Evolutionary conservation across 2,113 vertebrate species (phyloP), one percentile per base, ranked within the genome.

Genomic region (Eublepharis macularius): DNA sequence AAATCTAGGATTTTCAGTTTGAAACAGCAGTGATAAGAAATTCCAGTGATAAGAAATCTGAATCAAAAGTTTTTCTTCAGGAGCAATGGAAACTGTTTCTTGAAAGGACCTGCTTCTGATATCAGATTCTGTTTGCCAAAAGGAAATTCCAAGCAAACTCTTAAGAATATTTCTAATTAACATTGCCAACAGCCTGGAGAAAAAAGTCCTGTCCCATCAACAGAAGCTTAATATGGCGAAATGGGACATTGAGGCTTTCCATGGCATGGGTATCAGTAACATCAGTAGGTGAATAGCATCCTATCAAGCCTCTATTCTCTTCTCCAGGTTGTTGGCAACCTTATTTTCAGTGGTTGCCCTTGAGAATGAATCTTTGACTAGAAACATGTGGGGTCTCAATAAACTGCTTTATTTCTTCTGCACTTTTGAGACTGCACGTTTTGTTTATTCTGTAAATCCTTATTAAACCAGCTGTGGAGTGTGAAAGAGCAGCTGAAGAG

Each of bases 401-500:
- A 34, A 77, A 57, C 12, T 70, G 16, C 29, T 68, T 26, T 21
- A 10, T 69, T 84, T 77, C 34, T 26, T 78, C 24, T 54, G 17
- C 7, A 54, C 36, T 34, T 72, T 60, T 72, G 12, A 79, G 66
- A 5, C 49, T 85, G 26, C 21, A 16, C 76, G 14, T 39, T 54
- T 78, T 24, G 9, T 78, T 78, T 78, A 21, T 78, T 19, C 36
- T 57, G 10, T 14, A 60, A 60, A 78, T 39, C 1, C 24, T 26
- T 78, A 60, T 57, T 60, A 36, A 45, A 36, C 66, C n/a, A 69
- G 13, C 66, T 32, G 57, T n/a, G 21, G 60, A 66, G 43, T n/a
- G 43, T 69, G 41, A 32, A 43, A 29, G 8, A 41, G 21, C 47
- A 14, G 16, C 49, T 89, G 60, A 91, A 80, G 87, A 76, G 70